Evolutionary conservation across 2,888 invertebrate species (phyloP), one percentile per base, ranked within the genome.

Genomic region (Diarsia brunnea): DNA sequence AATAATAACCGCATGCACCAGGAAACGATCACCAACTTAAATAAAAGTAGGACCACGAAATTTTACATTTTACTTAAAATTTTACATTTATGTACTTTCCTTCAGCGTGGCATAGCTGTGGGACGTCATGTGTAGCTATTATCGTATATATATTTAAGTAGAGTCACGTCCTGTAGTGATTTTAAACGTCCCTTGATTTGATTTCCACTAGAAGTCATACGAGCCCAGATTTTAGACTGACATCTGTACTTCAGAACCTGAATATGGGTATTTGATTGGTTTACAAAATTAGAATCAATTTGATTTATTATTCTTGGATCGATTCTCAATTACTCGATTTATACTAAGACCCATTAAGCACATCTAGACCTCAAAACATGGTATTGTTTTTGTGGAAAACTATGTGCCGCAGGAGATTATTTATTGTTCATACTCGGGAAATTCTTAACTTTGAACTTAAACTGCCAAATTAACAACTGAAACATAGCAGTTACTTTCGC

Each of bases 141-240:
- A 31, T 31, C 31, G 4, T 31, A 4, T 31, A 31, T 31, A 31
- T 38, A 38, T 38, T 1, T 7, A 7, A 7, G 69, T 69, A 92
- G 91, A 97, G 97, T 97, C 97, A 97, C 97, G 97, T 97, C 97
- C 95, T 97, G 94, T 93, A 93, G 97, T 97, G 97, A 97, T 97
- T 97, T 97, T 97, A 92, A 81, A 70, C 90, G 93, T 96, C 96
- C 97, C 97, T 97, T 97, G 98, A 98, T 98, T 98, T 98, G 98
- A 98, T 98, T 98, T 98, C 97, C 98, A 97, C 97, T 97, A 97
- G 97, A 97, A 97, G 97, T 97, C 97, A 96, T 97, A 96, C 94
- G n/a, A n/a, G 97, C 97, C 97, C 97, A 97, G 96, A 90, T 95
- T 91, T 88, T 82, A 90, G 89, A 88, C 86, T 88, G 83, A 86